Percentiles rank a stretch among this genome's conserved stretches.
These are phyloP conservation scores for Drosophila incognita DNA, from an alignment of 2,888 invertebrate species.

Conservation along the genomic window DNA sequence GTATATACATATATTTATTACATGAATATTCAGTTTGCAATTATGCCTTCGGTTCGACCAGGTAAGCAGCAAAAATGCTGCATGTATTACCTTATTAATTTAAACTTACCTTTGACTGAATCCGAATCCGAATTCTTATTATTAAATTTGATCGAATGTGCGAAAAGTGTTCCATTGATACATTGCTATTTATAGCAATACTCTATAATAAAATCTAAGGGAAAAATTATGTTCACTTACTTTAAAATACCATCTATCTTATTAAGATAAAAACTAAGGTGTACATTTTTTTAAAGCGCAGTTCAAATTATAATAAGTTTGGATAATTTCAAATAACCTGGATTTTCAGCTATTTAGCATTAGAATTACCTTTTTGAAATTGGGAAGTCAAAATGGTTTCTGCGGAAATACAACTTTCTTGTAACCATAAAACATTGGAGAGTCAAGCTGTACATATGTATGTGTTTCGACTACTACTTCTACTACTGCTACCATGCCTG, in stretches of 20 bases:
- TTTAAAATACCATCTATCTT: background rate
- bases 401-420: background rate
- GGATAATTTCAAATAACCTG: background rate
- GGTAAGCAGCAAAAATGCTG: background rate
- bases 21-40: background rate
- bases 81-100: background rate
- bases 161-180: background rate
- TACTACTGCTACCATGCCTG: background rate
- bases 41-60: background rate
- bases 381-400: background rate
- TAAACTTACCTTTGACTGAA: background rate
- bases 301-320: background rate
- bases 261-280: background rate
- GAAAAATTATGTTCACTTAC: background rate
- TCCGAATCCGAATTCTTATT: background rate
- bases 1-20: background rate
- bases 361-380: background rate
- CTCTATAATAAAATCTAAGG: background rate
- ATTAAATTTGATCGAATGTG: background rate
- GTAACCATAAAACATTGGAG: background rate
- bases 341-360: background rate
- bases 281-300: no score
- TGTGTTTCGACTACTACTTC: background rate
- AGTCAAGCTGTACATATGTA: background rate
- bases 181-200: background rate